Percentiles rank a stretch among this genome's conserved stretches.
phyloP scores from a whole-genome alignment of 2,888 invertebrate genomes.

The Phalera bucephala region DNA sequence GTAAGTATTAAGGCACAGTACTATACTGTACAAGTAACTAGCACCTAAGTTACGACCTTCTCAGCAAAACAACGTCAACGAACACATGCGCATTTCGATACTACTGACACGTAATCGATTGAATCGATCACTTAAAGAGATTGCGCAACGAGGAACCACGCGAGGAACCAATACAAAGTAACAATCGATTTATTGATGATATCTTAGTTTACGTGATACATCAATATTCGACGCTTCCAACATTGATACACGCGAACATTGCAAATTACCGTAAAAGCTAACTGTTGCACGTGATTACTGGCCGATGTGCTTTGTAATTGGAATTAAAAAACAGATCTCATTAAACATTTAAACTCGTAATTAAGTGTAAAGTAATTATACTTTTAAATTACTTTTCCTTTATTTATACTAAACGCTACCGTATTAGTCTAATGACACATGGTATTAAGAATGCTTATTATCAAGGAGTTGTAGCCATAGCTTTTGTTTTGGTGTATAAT shows the following conservation, averaged over 20 bases:
- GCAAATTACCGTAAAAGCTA: conserved; percentile 59
- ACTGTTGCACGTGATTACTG: conserved; percentile 56
- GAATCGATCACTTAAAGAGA: conserved; percentile 32
- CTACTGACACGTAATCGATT: conserved; percentile 4
- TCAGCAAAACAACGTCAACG: neutral
- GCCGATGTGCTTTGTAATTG: conserved; percentile 44
- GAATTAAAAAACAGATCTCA: conserved; percentile 25
- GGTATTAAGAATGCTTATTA: no score
- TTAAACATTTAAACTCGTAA: conserved; percentile 27
- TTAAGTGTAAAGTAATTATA: neutral
- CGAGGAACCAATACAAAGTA: conserved; percentile 13
- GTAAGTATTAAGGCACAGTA: no score
- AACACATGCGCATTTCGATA: neutral
- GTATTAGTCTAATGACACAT: no score
- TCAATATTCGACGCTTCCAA: conserved; percentile 21
- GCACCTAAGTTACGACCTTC: neutral
- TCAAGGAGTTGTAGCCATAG: no score
- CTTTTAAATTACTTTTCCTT: neutral
- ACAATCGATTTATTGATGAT: conserved; percentile 19
- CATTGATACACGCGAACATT: conserved; percentile 51
- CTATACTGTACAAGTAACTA: no score
- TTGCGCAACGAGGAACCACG: conserved; percentile 45
- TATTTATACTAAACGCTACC: no score
- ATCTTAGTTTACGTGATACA: conserved; percentile 24
- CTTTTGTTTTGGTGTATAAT: no score